Percentiles rank a stretch among this genome's conserved stretches.
phyloP scores from a whole-genome alignment of 2,797 vertebrate species.

The Erpetoichthys calabaricus region DNA sequence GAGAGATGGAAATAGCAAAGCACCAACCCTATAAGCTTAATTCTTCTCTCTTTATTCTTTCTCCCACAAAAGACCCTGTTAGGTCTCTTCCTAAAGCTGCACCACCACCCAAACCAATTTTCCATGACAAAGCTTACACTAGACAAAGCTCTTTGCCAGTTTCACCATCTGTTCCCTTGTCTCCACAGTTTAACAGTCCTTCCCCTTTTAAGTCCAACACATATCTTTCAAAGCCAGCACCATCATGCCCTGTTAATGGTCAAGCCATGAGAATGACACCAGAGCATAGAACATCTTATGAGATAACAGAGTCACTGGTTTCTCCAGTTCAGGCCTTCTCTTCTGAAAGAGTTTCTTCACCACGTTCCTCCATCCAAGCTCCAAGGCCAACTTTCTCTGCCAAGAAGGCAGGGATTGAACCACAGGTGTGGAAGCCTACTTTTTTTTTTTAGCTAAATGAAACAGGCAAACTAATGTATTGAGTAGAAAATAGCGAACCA shows the following conservation, averaged over 20 bases:
- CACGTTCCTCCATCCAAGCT: conserved; percentile 56
- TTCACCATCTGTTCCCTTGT: conserved; percentile 32
- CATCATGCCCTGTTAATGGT: conserved; percentile 26
- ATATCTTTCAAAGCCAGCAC: conserved; percentile 41
- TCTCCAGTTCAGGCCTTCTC: conserved; percentile 44
- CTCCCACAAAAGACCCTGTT: conserved; percentile 64
- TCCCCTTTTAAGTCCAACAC: conserved; percentile 25
- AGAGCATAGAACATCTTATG: conserved; percentile 13
- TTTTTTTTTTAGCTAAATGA: conserved; percentile 44
- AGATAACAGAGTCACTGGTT: conserved; percentile 35
- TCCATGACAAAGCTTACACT: conserved; percentile 32
- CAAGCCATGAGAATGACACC: conserved; percentile 24
- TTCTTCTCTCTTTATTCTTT: conserved; percentile 78
- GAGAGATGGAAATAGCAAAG: conserved; percentile 73
- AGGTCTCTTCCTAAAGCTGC: conserved; percentile 54
- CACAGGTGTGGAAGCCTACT: conserved; percentile 96
- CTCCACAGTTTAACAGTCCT: conserved; percentile 44
- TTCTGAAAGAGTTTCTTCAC: conserved; percentile 56
- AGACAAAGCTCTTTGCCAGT: conserved; percentile 57
- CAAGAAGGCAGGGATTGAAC: conserved; percentile 74
- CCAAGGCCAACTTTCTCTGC: conserved; percentile 86
- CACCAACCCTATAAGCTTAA: conserved; percentile 78
- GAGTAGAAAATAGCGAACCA: no score
- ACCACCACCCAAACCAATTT: conserved; percentile 54
- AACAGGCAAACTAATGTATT: not conserved